Evolutionary conservation across 1,140 invertebrate species (phyloP).

Genomic region (Solen grandis): DNA sequence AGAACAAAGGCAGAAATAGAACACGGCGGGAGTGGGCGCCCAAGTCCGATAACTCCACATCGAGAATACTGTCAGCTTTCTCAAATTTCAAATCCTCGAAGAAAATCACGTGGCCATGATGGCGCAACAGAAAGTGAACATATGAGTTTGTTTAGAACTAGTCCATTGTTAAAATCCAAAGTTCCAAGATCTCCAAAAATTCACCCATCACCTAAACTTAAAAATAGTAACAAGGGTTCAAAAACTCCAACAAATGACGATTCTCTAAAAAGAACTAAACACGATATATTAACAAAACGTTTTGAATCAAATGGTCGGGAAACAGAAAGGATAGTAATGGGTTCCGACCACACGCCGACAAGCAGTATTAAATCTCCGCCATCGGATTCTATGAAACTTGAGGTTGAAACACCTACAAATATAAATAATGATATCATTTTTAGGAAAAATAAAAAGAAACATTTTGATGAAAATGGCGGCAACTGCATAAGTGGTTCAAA

Average conservation of each 20-base stretch:
- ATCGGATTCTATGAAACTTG: constrained; percentile 21
- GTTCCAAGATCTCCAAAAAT: constrained; percentile 70
- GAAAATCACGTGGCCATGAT: constrained; percentile 42
- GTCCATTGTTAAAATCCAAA: constrained; percentile 65
- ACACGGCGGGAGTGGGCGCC: constrained; percentile 56
- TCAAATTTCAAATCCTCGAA: constrained; percentile 60
- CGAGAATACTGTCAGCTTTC: constrained; percentile 64
- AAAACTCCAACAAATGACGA: constrained; percentile 28
- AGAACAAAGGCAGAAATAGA: constrained; percentile 65
- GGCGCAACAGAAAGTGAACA: constrained; percentile 49
- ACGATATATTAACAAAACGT: constrained; percentile 66
- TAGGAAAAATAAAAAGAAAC: constrained; percentile 27
- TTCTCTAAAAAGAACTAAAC: constrained; percentile 60
- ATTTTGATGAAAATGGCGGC: constrained; percentile 4
- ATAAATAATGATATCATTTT: constrained; percentile 45
- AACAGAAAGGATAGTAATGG: constrained; percentile 59
- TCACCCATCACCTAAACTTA: constrained; percentile 66
- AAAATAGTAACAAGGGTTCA: constrained; percentile 37
- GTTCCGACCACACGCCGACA: constrained; percentile 57
- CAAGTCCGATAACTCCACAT: constrained; percentile 63
- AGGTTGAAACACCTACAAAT: constrained; percentile 42
- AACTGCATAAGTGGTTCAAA: constrained; percentile 1
- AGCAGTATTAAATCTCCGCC: constrained; percentile 45
- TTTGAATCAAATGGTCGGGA: constrained; percentile 53
- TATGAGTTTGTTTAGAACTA: constrained; percentile 70